A percentile compares a stretch with the other conserved stretches of the same genome.
Evolutionary conservation across 2,113 vertebrate species (phyloP).

Genomic region (Phaetusa simplex): DNA sequence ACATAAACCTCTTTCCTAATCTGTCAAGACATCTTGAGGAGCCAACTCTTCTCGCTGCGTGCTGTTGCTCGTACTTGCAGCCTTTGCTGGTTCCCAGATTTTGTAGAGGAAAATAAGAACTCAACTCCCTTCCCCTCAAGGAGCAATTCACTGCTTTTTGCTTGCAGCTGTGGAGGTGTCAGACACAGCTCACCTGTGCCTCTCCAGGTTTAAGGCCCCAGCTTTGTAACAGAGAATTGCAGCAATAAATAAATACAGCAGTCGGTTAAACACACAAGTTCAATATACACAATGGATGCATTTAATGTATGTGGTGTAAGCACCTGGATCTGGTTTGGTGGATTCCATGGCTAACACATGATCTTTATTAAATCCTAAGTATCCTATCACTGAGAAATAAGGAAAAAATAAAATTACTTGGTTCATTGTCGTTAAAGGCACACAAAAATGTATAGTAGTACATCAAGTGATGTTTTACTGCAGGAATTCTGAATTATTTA

Average conservation of each 20-base stretch:
- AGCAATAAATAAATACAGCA: not conserved
- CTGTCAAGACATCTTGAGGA: not conserved
- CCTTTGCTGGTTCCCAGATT: not conserved
- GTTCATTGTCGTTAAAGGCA: not conserved
- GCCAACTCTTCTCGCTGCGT: not conserved
- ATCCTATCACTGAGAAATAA: not conserved
- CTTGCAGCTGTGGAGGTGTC: not conserved
- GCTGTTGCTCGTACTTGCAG: not conserved
- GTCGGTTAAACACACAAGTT: not conserved
- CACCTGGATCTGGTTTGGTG: too few relatives aligned
- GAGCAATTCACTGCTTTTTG: not conserved
- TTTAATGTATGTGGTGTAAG: not conserved
- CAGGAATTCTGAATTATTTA: not conserved
- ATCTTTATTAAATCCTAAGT: not conserved
- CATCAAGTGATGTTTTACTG: not conserved
- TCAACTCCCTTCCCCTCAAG: not conserved
- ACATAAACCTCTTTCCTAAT: not conserved
- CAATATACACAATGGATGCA: not conserved
- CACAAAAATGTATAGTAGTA: not conserved
- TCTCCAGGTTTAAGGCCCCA: too few relatives aligned
- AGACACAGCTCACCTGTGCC: not conserved
- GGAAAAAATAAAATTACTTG: not conserved
- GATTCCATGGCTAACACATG: not conserved
- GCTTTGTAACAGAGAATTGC: not conserved
- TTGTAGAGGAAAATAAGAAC: not conserved